Percentiles rank a stretch among this genome's conserved stretches.
phyloP scores from a whole-genome alignment of 2,113 vertebrate genomes.

The Pristiophorus japonicus region DNA sequence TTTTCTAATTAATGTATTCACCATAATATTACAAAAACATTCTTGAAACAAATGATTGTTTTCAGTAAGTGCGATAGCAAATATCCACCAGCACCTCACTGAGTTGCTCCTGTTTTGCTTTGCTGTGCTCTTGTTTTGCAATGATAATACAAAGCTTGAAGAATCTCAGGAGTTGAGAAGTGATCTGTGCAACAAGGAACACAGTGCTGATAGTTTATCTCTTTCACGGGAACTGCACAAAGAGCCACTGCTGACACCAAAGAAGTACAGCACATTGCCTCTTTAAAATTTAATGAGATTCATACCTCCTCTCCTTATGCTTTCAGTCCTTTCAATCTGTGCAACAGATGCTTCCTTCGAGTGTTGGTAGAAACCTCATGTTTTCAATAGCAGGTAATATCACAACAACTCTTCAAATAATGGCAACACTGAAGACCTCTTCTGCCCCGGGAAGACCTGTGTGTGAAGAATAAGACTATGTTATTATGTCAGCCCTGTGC shows the following conservation, averaged over 20 bases:
- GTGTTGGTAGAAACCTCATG: background rate
- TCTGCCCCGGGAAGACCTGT: background rate
- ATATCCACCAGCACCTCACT: background rate
- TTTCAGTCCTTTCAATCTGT: background rate
- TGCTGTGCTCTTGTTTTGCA: background rate
- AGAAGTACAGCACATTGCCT: background rate
- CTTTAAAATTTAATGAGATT: conserved; percentile 19
- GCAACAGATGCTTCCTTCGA: background rate
- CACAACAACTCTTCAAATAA: background rate
- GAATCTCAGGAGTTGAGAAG: background rate
- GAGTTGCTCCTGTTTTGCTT: background rate
- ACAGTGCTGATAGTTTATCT: background rate
- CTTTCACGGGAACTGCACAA: background rate
- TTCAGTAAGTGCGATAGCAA: background rate
- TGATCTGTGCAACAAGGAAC: background rate
- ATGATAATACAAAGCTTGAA: background rate
- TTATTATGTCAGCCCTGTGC: background rate
- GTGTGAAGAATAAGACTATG: background rate
- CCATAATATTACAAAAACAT: conserved; percentile 12
- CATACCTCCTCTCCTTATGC: background rate
- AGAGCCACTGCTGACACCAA: background rate
- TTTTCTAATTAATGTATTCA: background rate
- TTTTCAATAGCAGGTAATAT: conserved; percentile 3
- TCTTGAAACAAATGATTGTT: background rate
- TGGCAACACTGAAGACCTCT: background rate